Percentiles rank a stretch among this genome's conserved stretches.
These are phyloP conservation scores for Nothobranchius furzeri DNA, from an alignment of 2,113 vertebrate genomes.

Conservation along the genomic window DNA sequence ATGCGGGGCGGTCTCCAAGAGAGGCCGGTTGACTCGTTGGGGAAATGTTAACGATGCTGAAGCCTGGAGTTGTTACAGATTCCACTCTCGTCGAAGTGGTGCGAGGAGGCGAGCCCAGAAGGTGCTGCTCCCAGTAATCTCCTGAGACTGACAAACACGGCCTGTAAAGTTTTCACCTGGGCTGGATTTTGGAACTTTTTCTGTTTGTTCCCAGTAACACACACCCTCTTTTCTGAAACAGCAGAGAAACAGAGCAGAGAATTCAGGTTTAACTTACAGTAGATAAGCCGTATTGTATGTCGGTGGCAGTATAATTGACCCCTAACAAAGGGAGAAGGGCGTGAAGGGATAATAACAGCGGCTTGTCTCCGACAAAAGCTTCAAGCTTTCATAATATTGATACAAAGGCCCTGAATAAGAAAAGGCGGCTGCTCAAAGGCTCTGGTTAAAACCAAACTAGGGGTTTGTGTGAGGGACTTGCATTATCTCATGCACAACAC, in stretches of 20 bases:
- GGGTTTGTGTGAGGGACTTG: conserved; percentile 37
- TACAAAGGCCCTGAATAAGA: conserved; percentile 62
- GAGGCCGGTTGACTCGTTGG: conserved; percentile 81
- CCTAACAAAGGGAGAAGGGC: conserved; percentile 56
- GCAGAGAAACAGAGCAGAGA: conserved; percentile 22
- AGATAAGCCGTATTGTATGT: conserved; percentile 59
- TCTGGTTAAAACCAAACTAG: conserved; percentile 67
- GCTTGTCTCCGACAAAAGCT: conserved; percentile 78
- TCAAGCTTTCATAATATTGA: conserved; percentile 80
- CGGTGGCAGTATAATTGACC: conserved; percentile 44
- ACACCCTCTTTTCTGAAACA: conserved; percentile 1
- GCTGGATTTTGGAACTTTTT: conserved; percentile 25
- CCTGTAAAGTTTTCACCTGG: conserved; percentile 58
- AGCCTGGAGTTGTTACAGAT: conserved; percentile 79
- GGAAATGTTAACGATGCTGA: conserved; percentile 87
- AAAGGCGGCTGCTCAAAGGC: conserved; percentile 53
- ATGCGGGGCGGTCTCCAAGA: conserved; percentile 84
- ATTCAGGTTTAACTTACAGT: conserved; percentile 55
- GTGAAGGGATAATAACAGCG: conserved; percentile 75
- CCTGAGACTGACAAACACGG: conserved; percentile 43
- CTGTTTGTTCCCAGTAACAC: conserved; percentile 18
- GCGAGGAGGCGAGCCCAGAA: conserved; percentile 38
- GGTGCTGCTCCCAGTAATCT: conserved; percentile 62
- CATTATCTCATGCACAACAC: conserved; percentile 44
- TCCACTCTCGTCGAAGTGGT: conserved; percentile 70